Conservation (phyloP, 2,113 vertebrate genomes). For the Prochilodus magdalenae region DNA sequence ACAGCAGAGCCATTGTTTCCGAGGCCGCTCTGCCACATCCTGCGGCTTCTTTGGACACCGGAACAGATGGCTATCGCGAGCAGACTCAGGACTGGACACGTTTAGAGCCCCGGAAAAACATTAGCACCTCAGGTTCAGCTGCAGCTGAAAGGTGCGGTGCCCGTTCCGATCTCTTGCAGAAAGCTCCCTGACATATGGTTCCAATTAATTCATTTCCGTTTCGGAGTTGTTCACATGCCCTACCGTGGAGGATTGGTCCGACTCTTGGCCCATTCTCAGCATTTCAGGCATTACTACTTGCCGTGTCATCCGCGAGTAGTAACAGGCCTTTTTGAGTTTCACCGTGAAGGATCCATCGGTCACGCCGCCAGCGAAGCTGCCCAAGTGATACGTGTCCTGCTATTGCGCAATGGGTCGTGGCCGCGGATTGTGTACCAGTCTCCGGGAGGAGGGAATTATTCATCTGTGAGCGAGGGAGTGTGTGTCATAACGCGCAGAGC, state of each 20-base stretch:
- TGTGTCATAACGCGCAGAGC: conserved; percentile 63
- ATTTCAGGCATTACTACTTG: conserved; percentile 70
- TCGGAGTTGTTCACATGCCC: not conserved
- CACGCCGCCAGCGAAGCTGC: conserved; percentile 58
- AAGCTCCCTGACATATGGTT: conserved; percentile 30
- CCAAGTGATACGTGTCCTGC: conserved; percentile 48
- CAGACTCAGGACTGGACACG: conserved; percentile 31
- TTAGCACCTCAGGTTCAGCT: not conserved
- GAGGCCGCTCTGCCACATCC: conserved; percentile 53
- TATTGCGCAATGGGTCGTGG: conserved; percentile 15
- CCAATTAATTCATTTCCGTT: conserved; percentile 39
- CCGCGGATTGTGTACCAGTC: not conserved
- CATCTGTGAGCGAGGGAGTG: conserved; percentile 56
- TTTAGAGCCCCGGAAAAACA: not conserved
- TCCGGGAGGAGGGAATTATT: conserved; percentile 62
- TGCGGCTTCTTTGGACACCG: conserved; percentile 54
- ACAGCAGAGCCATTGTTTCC: conserved; percentile 67
- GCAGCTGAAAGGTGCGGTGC: not conserved
- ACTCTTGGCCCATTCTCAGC: conserved; percentile 57
- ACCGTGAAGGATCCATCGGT: conserved; percentile 65
- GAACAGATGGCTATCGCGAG: conserved; percentile 59
- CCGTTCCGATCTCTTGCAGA: not conserved
- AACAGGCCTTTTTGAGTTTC: conserved; percentile 59
- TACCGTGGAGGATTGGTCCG: conserved; percentile 15
- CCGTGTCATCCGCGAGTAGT: conserved; percentile 70